These are phyloP conservation scores for Endomychus coccineus DNA, from an alignment of 2,888 invertebrate species.

Conservation along the genomic window DNA sequence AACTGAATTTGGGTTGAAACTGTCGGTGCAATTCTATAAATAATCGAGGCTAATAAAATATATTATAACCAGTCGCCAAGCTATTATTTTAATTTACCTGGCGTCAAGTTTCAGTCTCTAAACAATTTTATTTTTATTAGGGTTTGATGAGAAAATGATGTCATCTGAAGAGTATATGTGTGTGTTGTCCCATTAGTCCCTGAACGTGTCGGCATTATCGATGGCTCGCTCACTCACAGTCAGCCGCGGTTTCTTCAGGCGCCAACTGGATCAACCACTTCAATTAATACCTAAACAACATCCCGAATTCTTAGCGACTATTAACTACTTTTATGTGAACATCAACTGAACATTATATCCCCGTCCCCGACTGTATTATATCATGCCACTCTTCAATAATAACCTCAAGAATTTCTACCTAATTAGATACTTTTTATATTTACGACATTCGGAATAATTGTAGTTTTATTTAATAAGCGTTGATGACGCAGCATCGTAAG, in stretches of 20 bases:
- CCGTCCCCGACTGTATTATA: too few relatives aligned
- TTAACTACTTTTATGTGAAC: conserved; percentile 16
- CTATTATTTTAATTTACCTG: conserved; percentile 31
- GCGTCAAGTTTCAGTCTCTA: conserved; percentile 31
- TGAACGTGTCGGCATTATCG: conserved; percentile 32
- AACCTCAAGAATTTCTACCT: too few relatives aligned
- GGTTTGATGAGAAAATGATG: conserved; percentile 44
- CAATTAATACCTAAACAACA: conserved; percentile 18
- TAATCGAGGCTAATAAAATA: too few relatives aligned
- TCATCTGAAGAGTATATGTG: conserved; percentile 41
- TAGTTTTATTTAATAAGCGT: too few relatives aligned
- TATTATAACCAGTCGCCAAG: background rate
- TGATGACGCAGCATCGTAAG: too few relatives aligned
- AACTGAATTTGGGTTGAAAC: too few relatives aligned
- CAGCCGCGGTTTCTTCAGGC: conserved; percentile 16
- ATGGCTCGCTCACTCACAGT: conserved; percentile 9
- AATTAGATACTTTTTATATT: too few relatives aligned
- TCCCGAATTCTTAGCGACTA: conserved; percentile 17
- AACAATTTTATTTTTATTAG: conserved; percentile 41
- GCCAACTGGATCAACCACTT: conserved; percentile 21
- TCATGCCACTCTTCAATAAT: too few relatives aligned
- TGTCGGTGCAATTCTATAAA: too few relatives aligned
- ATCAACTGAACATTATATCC: conserved; percentile 13
- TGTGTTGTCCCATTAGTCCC: conserved; percentile 41
- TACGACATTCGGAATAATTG: too few relatives aligned